Evolutionary conservation across 2,113 vertebrate species (phyloP).

Genomic region (Ceyx cyanopectus): DNA sequence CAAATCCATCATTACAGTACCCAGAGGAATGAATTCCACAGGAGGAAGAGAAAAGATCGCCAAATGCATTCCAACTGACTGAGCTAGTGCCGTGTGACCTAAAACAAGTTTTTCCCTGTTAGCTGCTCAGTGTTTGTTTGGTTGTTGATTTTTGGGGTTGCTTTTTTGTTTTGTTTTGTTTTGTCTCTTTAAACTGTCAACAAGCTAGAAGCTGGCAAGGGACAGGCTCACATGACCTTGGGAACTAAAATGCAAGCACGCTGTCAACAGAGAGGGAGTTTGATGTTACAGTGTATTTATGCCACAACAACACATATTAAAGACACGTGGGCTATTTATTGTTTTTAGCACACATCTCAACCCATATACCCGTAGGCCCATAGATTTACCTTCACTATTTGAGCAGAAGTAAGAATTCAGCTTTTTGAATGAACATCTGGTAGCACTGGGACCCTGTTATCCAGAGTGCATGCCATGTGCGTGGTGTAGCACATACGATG

Average conservation of each 20-base stretch:
- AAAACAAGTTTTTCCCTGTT: constrained; percentile 31
- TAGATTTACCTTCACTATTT: neutral
- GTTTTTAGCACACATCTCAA: neutral
- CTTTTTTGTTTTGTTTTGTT: neutral
- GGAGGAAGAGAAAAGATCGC: constrained; percentile 42
- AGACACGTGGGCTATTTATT: neutral
- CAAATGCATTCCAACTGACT: constrained; percentile 59
- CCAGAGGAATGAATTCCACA: constrained; percentile 64
- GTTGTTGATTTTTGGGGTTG: neutral
- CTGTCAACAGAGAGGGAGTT: constrained; percentile 16
- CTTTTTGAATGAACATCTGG: neutral
- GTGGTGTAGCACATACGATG: neutral
- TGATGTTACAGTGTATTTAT: neutral
- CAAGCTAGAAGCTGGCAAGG: constrained; percentile 43
- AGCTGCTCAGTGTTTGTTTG: constrained; percentile 23
- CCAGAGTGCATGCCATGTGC: neutral
- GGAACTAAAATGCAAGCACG: constrained; percentile 1
- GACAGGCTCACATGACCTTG: constrained; percentile 40
- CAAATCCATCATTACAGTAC: constrained; percentile 69
- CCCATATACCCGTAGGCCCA: neutral
- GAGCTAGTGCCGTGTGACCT: constrained; percentile 49
- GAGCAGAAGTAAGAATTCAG: neutral
- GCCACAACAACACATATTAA: neutral
- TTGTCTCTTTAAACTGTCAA: constrained; percentile 38
- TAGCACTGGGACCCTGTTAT: neutral